A percentile compares a stretch with the other conserved stretches of the same genome.
Evolutionary conservation across 2,888 invertebrate species (phyloP).

Genomic region (Calliopum simillimum): DNA sequence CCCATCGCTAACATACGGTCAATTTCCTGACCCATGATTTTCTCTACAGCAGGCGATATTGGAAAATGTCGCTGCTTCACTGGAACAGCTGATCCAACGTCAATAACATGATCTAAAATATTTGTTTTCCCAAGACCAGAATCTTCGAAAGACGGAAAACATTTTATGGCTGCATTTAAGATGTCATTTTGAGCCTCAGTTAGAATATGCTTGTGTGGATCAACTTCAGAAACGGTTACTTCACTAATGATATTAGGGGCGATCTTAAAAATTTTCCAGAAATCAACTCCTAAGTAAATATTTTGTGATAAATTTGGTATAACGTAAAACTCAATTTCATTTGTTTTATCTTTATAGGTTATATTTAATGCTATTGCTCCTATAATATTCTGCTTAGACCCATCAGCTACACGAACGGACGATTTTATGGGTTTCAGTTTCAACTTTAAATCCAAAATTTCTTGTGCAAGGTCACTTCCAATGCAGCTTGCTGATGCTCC

Average conservation of each 20-base stretch:
- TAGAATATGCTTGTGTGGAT: no score
- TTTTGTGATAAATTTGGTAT: slow-evolving; percentile 6
- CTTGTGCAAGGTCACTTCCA: slow-evolving; percentile 1
- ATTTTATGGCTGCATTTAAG: background rate
- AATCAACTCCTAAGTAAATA: slow-evolving; percentile 1
- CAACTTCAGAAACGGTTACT: no score
- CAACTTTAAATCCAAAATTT: background rate
- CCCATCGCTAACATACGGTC: no score
- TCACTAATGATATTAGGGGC: no score
- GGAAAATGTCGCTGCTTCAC: no score
- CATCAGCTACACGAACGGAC: background rate
- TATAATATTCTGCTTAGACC: background rate
- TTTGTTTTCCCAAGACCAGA: no score
- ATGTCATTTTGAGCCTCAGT: no score
- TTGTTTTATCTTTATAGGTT: background rate
- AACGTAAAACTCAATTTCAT: background rate
- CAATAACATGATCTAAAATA: no score
- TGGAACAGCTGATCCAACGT: no score
- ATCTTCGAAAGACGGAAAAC: background rate
- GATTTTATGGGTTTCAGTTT: background rate
- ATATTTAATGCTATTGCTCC: background rate
- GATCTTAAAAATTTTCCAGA: no score
- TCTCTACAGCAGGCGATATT: no score
- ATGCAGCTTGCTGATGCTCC: slow-evolving; percentile 8
- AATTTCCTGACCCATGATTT: no score